Evolutionary conservation across 2,888 invertebrate species (phyloP).

Genomic region (Eupithecia insigniata): DNA sequence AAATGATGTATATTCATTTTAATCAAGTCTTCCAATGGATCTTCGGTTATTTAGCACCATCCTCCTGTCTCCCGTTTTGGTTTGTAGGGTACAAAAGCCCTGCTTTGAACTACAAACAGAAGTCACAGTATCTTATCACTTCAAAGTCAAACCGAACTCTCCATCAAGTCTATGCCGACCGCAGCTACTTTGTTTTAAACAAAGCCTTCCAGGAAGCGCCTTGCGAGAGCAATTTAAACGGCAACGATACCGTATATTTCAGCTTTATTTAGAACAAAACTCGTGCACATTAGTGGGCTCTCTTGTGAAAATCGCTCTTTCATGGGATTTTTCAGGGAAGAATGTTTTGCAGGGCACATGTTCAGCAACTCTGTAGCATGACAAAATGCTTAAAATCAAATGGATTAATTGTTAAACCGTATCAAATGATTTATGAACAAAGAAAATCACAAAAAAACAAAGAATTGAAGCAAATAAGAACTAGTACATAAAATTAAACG

Average conservation of each 20-base stretch:
- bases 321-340: background rate
- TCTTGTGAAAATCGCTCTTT: background rate
- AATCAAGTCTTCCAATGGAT: background rate
- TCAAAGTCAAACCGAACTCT: background rate
- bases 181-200: conserved; percentile 2
- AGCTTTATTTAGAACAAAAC: conserved; percentile 1
- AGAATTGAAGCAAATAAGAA: no score
- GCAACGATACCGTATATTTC: background rate
- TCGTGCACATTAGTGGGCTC: background rate
- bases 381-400: no score
- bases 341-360: background rate
- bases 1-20: background rate
- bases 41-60: background rate
- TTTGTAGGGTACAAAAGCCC: background rate
- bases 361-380: background rate
- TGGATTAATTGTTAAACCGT: no score
- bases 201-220: conserved; percentile 5
- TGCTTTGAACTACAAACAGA: background rate
- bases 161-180: background rate
- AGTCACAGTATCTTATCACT: background rate
- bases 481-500: no score
- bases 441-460: no score
- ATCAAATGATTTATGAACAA: no score
- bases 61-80: background rate
- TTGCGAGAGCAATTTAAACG: conserved; percentile 10